Evolutionary conservation across 2,888 invertebrate species (phyloP), one percentile per base, ranked within the genome.

Genomic region (Zaprionus bogoriensis): DNA sequence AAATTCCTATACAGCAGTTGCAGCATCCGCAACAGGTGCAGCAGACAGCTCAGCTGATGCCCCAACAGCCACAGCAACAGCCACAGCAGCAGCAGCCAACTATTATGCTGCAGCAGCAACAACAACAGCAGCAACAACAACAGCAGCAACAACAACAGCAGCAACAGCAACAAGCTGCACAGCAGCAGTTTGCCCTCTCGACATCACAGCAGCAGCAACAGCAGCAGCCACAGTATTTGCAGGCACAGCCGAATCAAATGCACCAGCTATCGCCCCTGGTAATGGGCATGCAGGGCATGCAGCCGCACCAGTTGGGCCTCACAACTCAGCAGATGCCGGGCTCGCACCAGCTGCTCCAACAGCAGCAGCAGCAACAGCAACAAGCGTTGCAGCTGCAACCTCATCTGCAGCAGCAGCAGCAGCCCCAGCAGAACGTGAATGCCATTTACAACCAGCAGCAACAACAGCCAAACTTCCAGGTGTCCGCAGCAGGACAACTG

Each of bases 361-460:
- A 78, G 20, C 84, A 82, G 5, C 69, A 76, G 46, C 74, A 78
- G 22, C 77, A 78, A 19, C 84, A 82, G 5, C 69, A 76, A 44
- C 74, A 72, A 38, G 23, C 52, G 2, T n/a, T 73, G 36, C 74
- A 62, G 28, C 36, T 73, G 25, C 80, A 76, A 42, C 30, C 74
- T 6, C 80, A 80, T 53, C 48, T 73, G 22, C 78, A 79, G 46
- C 78, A 79, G 42, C 71, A 71, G 57, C 54, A 79, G 42, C 71
- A 71, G 57, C 54, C 32, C 7, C 80, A 70, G 5, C 71, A 70
- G 54, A 68, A 23, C 45, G 63, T 67, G 1, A 7, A 60, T 42
- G 51, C 81, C 19, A 76, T 87, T 28, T 87, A 84, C 23, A 69
- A 60, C 50, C 82, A 84, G 61, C 86, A 79, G 36, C 87, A 80